Percentiles rank a stretch among this genome's conserved stretches.
Conservation (phyloP, 2,113 vertebrate species). For the Morone saxatilis region DNA sequence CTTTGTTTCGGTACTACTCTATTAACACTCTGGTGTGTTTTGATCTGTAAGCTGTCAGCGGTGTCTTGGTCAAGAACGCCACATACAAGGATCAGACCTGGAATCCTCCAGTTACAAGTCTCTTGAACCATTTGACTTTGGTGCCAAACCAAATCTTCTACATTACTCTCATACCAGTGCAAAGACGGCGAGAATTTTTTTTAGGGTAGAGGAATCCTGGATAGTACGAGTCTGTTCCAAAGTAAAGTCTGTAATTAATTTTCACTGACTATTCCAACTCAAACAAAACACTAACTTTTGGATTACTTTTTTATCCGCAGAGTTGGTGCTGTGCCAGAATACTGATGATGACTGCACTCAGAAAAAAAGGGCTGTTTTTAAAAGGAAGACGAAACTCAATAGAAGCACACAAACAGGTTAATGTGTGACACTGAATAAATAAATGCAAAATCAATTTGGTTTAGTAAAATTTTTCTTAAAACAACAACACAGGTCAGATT, state of each 20-base stretch:
- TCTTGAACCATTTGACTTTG: constrained; percentile 35
- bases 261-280: neutral
- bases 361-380: neutral
- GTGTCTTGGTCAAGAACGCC: constrained; percentile 55
- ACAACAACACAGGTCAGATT: neutral
- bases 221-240: constrained; percentile 23
- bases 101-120: constrained; percentile 65
- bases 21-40: constrained; percentile 51
- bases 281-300: neutral
- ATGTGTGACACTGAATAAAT: neutral
- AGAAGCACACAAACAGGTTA: neutral
- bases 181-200: constrained; percentile 32
- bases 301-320: neutral
- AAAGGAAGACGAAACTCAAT: neutral
- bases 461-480: neutral
- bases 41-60: constrained; percentile 54
- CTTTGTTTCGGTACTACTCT: constrained; percentile 36
- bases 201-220: constrained; percentile 4
- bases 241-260: constrained; percentile 17
- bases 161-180: constrained; percentile 59
- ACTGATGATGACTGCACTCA: neutral
- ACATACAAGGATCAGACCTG: constrained; percentile 56
- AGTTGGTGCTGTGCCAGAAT: neutral
- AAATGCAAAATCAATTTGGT: neutral
- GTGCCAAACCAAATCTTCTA: constrained; percentile 56